Base-by-base conservation (phyloP, 2,888 invertebrate species). In the Augiades crinisus region DNA sequence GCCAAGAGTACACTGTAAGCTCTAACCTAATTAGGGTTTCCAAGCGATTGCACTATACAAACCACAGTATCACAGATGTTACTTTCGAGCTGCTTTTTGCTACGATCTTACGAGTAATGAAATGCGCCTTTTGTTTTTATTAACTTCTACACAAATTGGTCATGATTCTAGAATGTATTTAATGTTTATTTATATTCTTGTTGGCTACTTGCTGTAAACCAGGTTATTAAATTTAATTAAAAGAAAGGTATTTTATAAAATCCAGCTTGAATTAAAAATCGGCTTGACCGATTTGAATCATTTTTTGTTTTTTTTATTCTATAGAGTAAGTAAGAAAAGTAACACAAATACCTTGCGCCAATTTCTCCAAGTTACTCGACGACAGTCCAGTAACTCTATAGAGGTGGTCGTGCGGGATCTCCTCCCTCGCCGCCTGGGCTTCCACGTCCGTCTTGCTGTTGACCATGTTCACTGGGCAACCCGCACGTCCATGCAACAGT, bases 331-430 rank as follows among this genome's bases (percentile, higher is more conserved):
- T n/a, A n/a, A n/a, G n/a, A n/a, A n/a, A n/a, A n/a, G n/a, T n/a
- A n/a, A n/a, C n/a, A n/a, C n/a, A 8, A 1, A 10, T 74, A 88
- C 88, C 85, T 79, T 81, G 75, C 8, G 77, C 80, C 60, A 87
- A 58, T 57, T 87, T 87, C 60, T 87, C 84, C 62, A 88, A 64
- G 60, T 87, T 89, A 1, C 63, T 65, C 0, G 85, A 74, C 0
- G 88, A 86, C 37, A 89, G 61, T 13, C 87, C 88, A 0, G 88
- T 88, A 27, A 88, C 86, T 59, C 71, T 83, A 56, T 75, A 89
- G 1, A 88, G 68, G 46, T 88, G 87, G 52, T 82, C 85, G 36
- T 85, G 86, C 0, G 84, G 73, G 0, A 88, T 86, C 58, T 81
- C 86, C 47, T 83, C 86, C 46, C 67, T 68, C 8, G 16, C 49